Percentiles rank a stretch among this genome's conserved stretches.
These are phyloP conservation scores for Stenodera caucasica DNA, from an alignment of 2,888 invertebrate genomes.

Conservation along the genomic window DNA sequence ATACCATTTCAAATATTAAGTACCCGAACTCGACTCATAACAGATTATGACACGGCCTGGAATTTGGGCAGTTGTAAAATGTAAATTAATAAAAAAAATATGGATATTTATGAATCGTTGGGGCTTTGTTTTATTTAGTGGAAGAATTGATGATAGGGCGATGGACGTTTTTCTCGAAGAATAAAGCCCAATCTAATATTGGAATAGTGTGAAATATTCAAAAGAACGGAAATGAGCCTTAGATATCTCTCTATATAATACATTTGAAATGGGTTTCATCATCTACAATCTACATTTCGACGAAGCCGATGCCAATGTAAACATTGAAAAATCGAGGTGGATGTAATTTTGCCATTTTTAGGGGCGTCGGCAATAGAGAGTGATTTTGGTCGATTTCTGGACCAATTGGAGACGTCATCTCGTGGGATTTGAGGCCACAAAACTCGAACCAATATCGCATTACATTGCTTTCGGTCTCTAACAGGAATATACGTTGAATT, in stretches of 20 bases:
- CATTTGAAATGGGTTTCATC: constrained; percentile 53
- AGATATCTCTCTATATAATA: constrained; percentile 37
- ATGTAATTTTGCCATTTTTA: constrained; percentile 49
- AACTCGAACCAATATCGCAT: constrained; percentile 51
- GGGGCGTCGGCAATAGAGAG: constrained; percentile 42
- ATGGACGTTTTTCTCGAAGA: constrained; percentile 19
- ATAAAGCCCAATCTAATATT: constrained; percentile 29
- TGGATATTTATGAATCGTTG: neutral
- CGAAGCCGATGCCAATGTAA: constrained; percentile 52
- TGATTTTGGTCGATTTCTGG: constrained; percentile 50
- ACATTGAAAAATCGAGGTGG: constrained; percentile 55
- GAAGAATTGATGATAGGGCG: constrained; percentile 26
- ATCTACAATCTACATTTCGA: constrained; percentile 54
- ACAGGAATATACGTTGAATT: constrained; percentile 55
- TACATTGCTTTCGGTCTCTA: constrained; percentile 51
- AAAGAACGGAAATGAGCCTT: constrained; percentile 38
- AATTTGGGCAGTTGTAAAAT: neutral
- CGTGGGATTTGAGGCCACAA: constrained; percentile 45
- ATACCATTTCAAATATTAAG: constrained; percentile 47
- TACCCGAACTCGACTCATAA: constrained; percentile 13
- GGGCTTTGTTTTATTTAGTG: constrained; percentile 28
- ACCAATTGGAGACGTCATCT: constrained; percentile 52
- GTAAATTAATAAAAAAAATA: neutral
- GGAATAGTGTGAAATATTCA: constrained; percentile 39
- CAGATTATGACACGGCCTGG: constrained; percentile 17